Conservation (phyloP, 2,888 invertebrate genomes). For the Theretra japonica region DNA sequence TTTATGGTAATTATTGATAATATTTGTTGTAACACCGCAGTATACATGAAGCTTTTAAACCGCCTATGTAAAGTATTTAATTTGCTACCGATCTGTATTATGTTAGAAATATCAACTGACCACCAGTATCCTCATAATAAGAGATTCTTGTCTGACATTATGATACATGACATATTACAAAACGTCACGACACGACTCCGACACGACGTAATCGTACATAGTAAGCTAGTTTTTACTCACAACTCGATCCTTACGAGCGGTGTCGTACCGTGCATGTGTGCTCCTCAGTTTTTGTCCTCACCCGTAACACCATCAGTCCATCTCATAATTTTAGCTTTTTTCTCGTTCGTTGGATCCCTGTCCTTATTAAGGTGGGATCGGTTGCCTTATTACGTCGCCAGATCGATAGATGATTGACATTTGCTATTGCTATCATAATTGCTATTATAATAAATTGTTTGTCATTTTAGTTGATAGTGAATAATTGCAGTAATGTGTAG, state of each 20-base stretch:
- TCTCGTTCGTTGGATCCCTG: slow-evolving; percentile 52
- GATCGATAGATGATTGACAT: slow-evolving; percentile 59
- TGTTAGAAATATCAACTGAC: no score
- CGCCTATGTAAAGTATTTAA: no score
- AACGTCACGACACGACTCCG: slow-evolving; percentile 45
- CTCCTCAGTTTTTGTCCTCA: slow-evolving; percentile 62
- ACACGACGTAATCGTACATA: slow-evolving; percentile 42
- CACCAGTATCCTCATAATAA: no score
- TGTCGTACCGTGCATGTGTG: slow-evolving; percentile 61
- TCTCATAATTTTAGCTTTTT: slow-evolving; percentile 80
- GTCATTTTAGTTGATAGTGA: background rate
- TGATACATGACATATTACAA: background rate
- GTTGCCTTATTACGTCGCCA: slow-evolving; percentile 60
- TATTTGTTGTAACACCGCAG: no score
- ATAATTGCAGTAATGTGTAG: no score
- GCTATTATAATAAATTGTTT: slow-evolving; percentile 6
- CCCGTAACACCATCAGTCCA: slow-evolving; percentile 79
- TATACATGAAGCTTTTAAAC: no score
- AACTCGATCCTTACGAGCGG: slow-evolving; percentile 51
- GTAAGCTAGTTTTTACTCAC: slow-evolving; percentile 47
- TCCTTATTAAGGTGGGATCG: slow-evolving; percentile 67
- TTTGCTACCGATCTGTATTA: no score
- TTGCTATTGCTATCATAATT: slow-evolving; percentile 55
- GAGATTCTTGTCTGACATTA: no score
- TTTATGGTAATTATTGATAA: no score